Percentiles rank a stretch among this genome's conserved stretches.
Conservation (phyloP, 2,113 vertebrate species). For the Cyphomyrus plagiostoma region DNA sequence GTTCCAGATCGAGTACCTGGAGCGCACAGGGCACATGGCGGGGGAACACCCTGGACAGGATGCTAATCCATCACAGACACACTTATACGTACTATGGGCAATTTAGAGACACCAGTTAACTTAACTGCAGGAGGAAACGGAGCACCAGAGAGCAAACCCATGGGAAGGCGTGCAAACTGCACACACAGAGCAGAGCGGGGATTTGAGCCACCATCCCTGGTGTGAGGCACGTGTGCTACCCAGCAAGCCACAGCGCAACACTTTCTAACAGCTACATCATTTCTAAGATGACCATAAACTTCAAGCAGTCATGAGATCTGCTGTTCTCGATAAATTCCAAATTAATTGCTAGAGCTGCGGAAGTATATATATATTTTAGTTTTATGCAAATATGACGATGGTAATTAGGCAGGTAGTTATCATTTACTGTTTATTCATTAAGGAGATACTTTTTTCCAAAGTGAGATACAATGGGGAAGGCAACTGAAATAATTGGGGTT, state of each 20-base stretch:
- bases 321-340: neutral
- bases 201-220: neutral
- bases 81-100: neutral
- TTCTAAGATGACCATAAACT: neutral
- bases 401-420: neutral
- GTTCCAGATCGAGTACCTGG: neutral
- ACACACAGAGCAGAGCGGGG: neutral
- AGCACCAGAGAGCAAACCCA: neutral
- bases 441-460: neutral
- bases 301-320: neutral
- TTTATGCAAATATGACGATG: neutral
- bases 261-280: neutral
- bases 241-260: neutral
- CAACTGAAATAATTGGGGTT: neutral
- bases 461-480: neutral
- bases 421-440: neutral
- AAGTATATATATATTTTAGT: neutral
- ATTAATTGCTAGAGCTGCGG: neutral
- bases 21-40: neutral
- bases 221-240: neutral
- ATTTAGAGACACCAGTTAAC: neutral
- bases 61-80: neutral
- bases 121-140: neutral
- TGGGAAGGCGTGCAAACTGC: neutral
- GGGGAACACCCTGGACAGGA: neutral